Evolutionary conservation across 2,888 invertebrate genomes (phyloP), one percentile per base, ranked within the genome.

Genomic region (Hermodice carunculata): DNA sequence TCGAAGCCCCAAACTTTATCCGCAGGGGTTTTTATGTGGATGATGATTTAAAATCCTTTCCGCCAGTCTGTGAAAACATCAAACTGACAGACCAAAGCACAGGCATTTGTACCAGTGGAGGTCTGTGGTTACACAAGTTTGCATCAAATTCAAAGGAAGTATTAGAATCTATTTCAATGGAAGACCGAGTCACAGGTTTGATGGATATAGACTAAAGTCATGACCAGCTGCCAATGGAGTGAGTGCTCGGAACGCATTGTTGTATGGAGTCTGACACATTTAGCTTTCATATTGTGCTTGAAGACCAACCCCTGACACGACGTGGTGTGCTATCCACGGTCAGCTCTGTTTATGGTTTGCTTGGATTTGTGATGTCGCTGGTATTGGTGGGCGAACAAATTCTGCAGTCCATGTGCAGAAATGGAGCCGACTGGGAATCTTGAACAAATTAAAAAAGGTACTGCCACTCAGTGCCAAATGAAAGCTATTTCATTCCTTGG

Each of bases 361-460:
- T 76, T 37, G 74, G 71, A 6, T 49, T 76, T 31, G 61, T 77
- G 24, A 44, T 74, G 1, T 74, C 72, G 26, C 60, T 73, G 24
- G 14, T 69, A 17, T 52, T 74, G 6, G 34, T 56, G 6, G 68
- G 68, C 11, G 73, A 72, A 40, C 51, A 66, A 40, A 67, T 73
- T 8, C 44, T 75, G 5, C 75, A 75, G 37, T 28, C 64, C 26
- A 52, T 70, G 44, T 75, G 70, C 29, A 37, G 14, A n/a, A 32
- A 65, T 8, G 43, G 1, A 64, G 59, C 53, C 69, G 54, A 31
- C 8, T 61, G 77, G 75, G 74, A 74, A n/a, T n/a, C n/a, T n/a
- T n/a, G n/a, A n/a, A n/a, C n/a, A n/a, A n/a, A n/a, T n/a, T n/a
- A n/a, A n/a, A n/a, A n/a, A n/a, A n/a, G n/a, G n/a, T n/a, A n/a